These are phyloP conservation scores for Plagodis pulveraria DNA, from an alignment of 2,888 invertebrate species.

Conservation along the genomic window DNA sequence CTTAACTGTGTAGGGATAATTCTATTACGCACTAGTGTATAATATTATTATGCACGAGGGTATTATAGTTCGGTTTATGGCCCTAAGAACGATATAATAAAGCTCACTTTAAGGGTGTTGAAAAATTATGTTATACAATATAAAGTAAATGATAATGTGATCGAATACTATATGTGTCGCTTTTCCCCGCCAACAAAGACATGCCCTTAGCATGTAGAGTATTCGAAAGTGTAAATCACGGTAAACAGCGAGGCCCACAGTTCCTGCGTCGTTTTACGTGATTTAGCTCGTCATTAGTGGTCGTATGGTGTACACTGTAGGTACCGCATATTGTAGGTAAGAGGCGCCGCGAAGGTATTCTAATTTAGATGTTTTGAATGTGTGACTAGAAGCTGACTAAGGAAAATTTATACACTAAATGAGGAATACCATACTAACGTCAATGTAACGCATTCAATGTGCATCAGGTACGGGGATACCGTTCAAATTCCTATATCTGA, in stretches of 20 bases:
- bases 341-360: not conserved
- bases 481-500: too few relatives aligned
- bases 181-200: constrained; percentile 15
- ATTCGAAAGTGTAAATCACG: constrained; percentile 74
- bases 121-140: too few relatives aligned
- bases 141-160: not conserved
- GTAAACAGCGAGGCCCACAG: constrained; percentile 63
- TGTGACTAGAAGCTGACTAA: not conserved
- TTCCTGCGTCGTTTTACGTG: constrained; percentile 68
- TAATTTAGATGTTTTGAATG: not conserved
- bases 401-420: too few relatives aligned
- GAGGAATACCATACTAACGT: too few relatives aligned
- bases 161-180: constrained; percentile 1
- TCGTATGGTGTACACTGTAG: constrained; percentile 8
- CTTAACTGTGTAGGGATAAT: too few relatives aligned
- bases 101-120: too few relatives aligned
- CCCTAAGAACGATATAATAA: too few relatives aligned
- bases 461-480: too few relatives aligned
- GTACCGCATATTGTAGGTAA: not conserved
- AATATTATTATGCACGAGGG: too few relatives aligned
- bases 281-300: constrained; percentile 82
- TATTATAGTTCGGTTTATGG: too few relatives aligned
- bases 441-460: too few relatives aligned
- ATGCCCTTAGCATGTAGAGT: constrained; percentile 47
- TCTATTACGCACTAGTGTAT: too few relatives aligned